A percentile compares a stretch with the other conserved stretches of the same genome.
Conservation (phyloP, 1,140 invertebrate genomes). For the Brachystomella parvula region DNA sequence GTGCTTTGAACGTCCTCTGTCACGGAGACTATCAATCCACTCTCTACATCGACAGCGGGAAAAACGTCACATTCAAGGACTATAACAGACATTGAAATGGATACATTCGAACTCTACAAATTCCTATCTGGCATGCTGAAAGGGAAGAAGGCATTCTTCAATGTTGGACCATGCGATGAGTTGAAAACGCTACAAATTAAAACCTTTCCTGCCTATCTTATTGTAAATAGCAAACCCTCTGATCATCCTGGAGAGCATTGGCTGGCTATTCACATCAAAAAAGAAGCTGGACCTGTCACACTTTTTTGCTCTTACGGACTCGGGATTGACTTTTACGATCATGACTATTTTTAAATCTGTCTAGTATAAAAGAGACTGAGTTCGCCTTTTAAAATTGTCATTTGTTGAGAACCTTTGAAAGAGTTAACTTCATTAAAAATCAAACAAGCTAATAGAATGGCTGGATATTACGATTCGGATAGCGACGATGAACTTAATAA, state of each 20-base stretch:
- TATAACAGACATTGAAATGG: neutral
- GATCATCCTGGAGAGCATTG: neutral
- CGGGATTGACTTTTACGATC: neutral
- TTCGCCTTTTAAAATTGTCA: no score
- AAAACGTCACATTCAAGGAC: slow-evolving; percentile 19
- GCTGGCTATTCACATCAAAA: neutral
- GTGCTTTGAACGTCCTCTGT: slow-evolving; percentile 14
- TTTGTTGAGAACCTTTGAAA: no score
- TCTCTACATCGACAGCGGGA: slow-evolving; percentile 20
- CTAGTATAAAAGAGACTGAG: no score
- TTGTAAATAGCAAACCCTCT: neutral
- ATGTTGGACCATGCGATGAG: neutral
- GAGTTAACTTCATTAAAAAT: no score
- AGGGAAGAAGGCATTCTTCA: neutral
- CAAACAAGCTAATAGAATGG: no score
- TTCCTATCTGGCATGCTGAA: slow-evolving; percentile 2
- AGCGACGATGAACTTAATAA: no score
- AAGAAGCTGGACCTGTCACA: neutral
- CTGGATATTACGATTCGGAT: no score
- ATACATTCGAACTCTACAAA: slow-evolving; percentile 3
- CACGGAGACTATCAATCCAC: slow-evolving; percentile 24
- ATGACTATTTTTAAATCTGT: no score
- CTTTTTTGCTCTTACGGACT: neutral
- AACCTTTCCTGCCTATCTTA: neutral
- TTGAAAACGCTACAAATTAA: neutral